Percentiles rank a stretch among this genome's conserved stretches.
These are phyloP conservation scores for Ladona fulva DNA, from an alignment of 1,140 invertebrate genomes.

Conservation along the genomic window DNA sequence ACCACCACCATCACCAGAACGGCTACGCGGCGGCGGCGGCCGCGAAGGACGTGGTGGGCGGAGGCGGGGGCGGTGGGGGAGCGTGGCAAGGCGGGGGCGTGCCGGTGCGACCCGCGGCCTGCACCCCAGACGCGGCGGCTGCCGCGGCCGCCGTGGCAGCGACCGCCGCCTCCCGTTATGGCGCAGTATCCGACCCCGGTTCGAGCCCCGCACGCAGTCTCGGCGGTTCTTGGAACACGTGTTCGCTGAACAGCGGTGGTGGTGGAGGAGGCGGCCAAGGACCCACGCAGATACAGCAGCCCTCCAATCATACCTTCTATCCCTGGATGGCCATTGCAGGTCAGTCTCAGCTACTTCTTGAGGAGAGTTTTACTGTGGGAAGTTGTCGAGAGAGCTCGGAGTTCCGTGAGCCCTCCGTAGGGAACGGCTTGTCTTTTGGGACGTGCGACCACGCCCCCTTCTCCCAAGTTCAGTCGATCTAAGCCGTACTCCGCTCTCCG, in stretches of 20 bases:
- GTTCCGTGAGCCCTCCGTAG: not conserved
- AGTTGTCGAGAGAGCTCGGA: no score
- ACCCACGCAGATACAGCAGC: constrained; percentile 71
- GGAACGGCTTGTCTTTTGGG: not conserved
- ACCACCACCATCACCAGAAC: constrained; percentile 20
- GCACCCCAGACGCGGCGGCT: constrained; percentile 69
- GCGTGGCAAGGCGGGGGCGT: constrained; percentile 23
- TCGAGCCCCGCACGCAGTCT: constrained; percentile 50
- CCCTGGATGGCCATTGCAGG: constrained; percentile 98
- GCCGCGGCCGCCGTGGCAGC: constrained; percentile 56
- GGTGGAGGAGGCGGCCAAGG: constrained; percentile 55
- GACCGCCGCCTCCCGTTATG: constrained; percentile 27
- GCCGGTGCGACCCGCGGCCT: constrained; percentile 69
- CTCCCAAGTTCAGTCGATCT: not conserved
- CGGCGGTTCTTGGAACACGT: constrained; percentile 65
- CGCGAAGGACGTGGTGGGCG: constrained; percentile 24
- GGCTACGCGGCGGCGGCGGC: constrained; percentile 51
- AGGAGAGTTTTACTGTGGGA: no score
- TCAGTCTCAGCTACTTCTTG: constrained; percentile 30
- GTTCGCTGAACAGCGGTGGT: constrained; percentile 59
- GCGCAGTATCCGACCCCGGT: constrained; percentile 43
- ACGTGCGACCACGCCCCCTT: constrained; percentile 2
- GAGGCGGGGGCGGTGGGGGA: constrained; percentile 14
- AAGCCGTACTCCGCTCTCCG: not conserved
- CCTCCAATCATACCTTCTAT: constrained; percentile 85